These are phyloP conservation scores for Chydorus sphaericus DNA, from an alignment of 2,888 invertebrate species.

Conservation along the genomic window DNA sequence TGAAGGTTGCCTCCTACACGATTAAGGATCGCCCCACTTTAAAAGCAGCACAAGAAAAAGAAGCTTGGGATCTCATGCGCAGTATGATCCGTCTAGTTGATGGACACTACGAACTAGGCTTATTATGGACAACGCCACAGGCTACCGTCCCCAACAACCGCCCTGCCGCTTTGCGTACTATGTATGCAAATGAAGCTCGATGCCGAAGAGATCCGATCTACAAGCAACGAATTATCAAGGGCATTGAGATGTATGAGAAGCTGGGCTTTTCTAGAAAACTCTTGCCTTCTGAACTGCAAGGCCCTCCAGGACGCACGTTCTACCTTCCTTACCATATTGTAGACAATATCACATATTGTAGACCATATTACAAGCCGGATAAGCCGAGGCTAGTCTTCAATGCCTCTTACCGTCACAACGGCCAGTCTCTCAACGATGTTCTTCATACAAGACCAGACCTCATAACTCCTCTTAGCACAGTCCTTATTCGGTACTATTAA, in stretches of 20 bases:
- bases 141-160: background rate
- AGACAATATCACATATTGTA: background rate
- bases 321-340: background rate
- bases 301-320: background rate
- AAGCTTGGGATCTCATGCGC: background rate
- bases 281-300: background rate
- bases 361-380: too few relatives aligned
- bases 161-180: background rate
- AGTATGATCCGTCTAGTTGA: background rate
- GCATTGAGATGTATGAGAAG: background rate
- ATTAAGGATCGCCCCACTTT: background rate
- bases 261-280: background rate
- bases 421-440: slow-evolving; percentile 16
- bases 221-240: background rate
- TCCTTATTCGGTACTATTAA: too few relatives aligned
- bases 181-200: background rate
- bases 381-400: background rate
- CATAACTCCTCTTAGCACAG: too few relatives aligned
- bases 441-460: slow-evolving; percentile 16
- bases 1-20: background rate
- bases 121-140: background rate
- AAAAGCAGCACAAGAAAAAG: background rate
- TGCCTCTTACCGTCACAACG: slow-evolving; percentile 14
- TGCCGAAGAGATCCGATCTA: background rate
- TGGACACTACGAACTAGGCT: background rate